Base-by-base conservation (phyloP, 2,113 vertebrate genomes). In the Gavialis gangeticus region DNA sequence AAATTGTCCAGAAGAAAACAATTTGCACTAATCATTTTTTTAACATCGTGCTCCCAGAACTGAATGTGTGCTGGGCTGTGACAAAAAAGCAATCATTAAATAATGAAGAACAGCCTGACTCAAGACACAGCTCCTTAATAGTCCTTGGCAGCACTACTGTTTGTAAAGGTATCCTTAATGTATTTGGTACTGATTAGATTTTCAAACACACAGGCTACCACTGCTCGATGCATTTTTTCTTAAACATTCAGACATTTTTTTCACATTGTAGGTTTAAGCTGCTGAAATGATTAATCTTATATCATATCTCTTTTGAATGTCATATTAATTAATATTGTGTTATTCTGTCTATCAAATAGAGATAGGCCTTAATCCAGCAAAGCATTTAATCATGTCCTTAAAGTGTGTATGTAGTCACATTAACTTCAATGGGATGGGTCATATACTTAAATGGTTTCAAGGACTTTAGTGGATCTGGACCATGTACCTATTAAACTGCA, bases 181-280 rank as follows among this genome's bases (percentile, higher is more conserved):
- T 79, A 87, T 89, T 96, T 92, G 88, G 95, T 98, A 71, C 92
- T 97, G 92, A 98, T 98, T 96, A 92, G 87, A 85, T 96, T 95
- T 94, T 88, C 95, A n/a, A 3, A 55, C 89, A 89, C 4, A 2
- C 95, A 85, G 84, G 30, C 59, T 90, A 88, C 77, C 91, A 89
- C 81, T 85, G 37, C 76, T 95, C 80, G 80, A 76, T 71, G 87
- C 5, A 81, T 84, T 92, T 93, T 46, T 82, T 84, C 60, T 78
- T 95, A 22, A 76, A 62, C 60, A 82, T 81, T 75, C 76, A 92
- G 62, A 16, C 81, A 1, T 92, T 94, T 0, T 84, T 87, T 85
- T 90, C 83, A 90, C 82, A 57, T 25, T 88, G 75, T 8, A 34
- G 28, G 7, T 69, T 92, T 90, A 62, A 86, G 92, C 73, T 4